Evolutionary conservation across 2,113 vertebrate species (phyloP), one percentile per base, ranked within the genome.

Genomic region (Halichoerus grypus): DNA sequence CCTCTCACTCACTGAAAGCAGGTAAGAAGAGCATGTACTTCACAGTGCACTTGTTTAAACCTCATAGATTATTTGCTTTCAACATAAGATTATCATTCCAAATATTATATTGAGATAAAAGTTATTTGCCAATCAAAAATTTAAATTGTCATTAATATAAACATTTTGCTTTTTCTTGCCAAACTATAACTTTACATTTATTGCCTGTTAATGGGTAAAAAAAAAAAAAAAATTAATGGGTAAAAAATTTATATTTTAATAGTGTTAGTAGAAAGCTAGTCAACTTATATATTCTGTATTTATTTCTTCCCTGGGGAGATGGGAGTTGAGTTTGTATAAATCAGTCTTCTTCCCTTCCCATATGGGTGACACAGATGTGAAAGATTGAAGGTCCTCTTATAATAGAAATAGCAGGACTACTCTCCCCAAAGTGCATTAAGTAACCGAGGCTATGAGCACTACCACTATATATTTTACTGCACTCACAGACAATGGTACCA

Each of bases 391-490:
- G 33, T 55, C 2, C 2, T 39, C 9, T 59, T 46, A 26, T 28
- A 80, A 26, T 13, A 85, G n/a, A 94, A 77, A 33, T 5, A 69
- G 0, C 61, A 76, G 65, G 12, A 24, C 49, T 6, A 0, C 9
- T 65, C 7, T 33, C 7, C 15, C 28, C 7, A 16, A 19, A 74
- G 36, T 55, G 11, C 5, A 81, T 85, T 87, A 74, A 67, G 4
- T 55, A 2, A 26, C 12, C 2, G 24, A 36, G 24, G 2, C 2
- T 59, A 0, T 7, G 1, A 69, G 1, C 42, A 49, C 15, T 6
- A 33, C 14, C 14, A 36, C 12, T 36, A 6, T 39, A 22, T 3
- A 49, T 74, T 85, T 49, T 28, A 21, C 0, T 57, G 49, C 7
- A 76, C 15, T 76, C 19, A 42, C 24, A 4, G n/a, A 51, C 46